Base-by-base conservation (phyloP, 2,888 invertebrate species). In the Perithous albicinctus region DNA sequence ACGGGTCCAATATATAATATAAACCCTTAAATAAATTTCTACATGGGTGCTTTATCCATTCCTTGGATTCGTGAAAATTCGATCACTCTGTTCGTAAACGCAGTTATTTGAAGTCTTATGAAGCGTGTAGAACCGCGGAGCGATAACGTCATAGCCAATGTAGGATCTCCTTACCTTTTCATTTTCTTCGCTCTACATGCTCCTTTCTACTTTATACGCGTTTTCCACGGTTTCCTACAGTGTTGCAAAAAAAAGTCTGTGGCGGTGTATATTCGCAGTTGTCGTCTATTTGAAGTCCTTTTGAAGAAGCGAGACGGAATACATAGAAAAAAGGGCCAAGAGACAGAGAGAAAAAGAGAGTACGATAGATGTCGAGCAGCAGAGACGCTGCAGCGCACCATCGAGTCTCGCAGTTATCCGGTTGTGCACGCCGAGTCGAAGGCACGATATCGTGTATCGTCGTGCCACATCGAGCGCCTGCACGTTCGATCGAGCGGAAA, bases 401-500 rank as follows among this genome's bases (percentile, higher is more conserved):
- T 54, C 32, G 72, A 74, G 59, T 85, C 83, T 77, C 64, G 82
- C 67, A 67, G 56, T 61, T 43, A 70, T 66, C 56, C 56, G 76
- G 54, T 32, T 75, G 85, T 66, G 80, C 75, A 83, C 79, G 84
- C 80, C 80, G 84, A 85, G 84, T 79, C 76, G 66, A 64, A 56
- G 86, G 84, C 87, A 82, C 83, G 84, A 89, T 89, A 89, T 89
- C 89, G 86, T 85, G 86, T 88, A 89, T 89, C 89, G 89, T 66
- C 80, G 76, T 48, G 76, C 86, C 88, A 87, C 87, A 86, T 88
- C 88, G 87, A 88, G 87, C 90, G 86, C 82, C 89, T 88, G 88
- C 87, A 88, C 89, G 86, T 84, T 82, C 85, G 88, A 89, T 90
- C 89, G 90, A 89, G 88, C 88, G 87, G 89, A 89, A 89, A 90